Percentiles rank a stretch among this genome's conserved stretches.
These are phyloP conservation scores for Mizuhopecten yessoensis DNA, from an alignment of 1,140 invertebrate genomes.

Conservation along the genomic window DNA sequence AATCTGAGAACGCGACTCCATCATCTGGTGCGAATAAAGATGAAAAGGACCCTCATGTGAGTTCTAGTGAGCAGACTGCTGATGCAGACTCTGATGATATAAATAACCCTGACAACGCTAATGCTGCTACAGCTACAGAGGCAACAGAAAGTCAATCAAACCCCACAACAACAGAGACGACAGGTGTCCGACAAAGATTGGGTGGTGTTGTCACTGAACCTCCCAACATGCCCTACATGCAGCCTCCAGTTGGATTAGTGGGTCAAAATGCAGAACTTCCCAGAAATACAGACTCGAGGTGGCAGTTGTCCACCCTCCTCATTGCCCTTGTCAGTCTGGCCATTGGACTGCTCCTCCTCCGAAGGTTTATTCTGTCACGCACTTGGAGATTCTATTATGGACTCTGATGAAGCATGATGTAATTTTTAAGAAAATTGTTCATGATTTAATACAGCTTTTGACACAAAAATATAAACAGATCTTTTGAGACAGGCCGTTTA, in stretches of 20 bases:
- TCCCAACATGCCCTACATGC: too few relatives aligned
- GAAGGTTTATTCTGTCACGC: constrained; percentile 54
- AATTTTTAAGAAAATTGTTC: too few relatives aligned
- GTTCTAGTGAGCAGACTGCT: not conserved
- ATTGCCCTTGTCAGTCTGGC: constrained; percentile 51
- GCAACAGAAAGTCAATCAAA: not conserved
- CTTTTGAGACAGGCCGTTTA: too few relatives aligned
- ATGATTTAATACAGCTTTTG: too few relatives aligned
- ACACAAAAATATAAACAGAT: too few relatives aligned
- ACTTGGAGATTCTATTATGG: constrained; percentile 60
- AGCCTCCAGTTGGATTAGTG: constrained; percentile 30
- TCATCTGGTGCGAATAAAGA: not conserved
- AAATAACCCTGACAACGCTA: not conserved
- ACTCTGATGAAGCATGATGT: not conserved
- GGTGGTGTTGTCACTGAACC: not conserved
- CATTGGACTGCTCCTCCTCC: constrained; percentile 46
- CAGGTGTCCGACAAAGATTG: not conserved
- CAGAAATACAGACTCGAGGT: not conserved
- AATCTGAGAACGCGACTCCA: not conserved
- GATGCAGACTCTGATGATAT: not conserved
- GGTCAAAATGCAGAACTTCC: constrained; percentile 55
- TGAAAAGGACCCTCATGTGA: not conserved
- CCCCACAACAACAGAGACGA: not conserved
- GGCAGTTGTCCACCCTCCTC: not conserved
- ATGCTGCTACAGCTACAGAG: not conserved